Evolutionary conservation across 2,797 vertebrate genomes (phyloP), one percentile per base, ranked within the genome.

Genomic region (Tokudaia tokunoshimensis): DNA sequence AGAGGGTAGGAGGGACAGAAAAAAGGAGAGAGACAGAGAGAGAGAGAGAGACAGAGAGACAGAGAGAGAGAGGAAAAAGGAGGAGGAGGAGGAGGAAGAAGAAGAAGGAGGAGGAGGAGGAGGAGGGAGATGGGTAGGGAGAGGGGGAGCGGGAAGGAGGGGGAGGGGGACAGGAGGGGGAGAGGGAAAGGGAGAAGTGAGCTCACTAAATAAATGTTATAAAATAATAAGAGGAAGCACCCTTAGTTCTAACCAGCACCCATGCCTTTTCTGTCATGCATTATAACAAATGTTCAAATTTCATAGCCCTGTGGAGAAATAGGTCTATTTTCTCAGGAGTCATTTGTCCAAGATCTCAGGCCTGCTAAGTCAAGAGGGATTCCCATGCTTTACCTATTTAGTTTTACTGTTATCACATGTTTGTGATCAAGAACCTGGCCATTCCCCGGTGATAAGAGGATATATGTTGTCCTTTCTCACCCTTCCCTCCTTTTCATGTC

Each of bases 71-170:
- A 15, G 14, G 55, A 55, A 17, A 13, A 17, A 55, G 19, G 6
- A 59, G 57, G 15, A 20, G 29, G 13, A 44, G 31, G 31, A 34
- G 2, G 2, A 11, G 9, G 1, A 3, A 2, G 3, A 14, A 0
- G 3, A 29, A 6, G 1, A 3, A 1, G 8, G 24, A 17, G 3
- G 2, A 3, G 2, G 6, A 11, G 4, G 4, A 26, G 11, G 11
- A 6, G 19, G 6, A 6, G 19, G 19, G 19, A 9, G 22, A 20
- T 13, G 10, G 1, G 24, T 2, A 15, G 50, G 24, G 47, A 47
- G 4, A 55, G 14, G 10, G 13, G 10, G 10, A 52, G 52, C 6
- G 37, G 26, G 20, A 37, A 22, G 61, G 10, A 10, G 3, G 10
- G n/a, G 4, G 3, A 1, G 1, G 7, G 5, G 4, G 2, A 14